Evolutionary conservation across 2,113 vertebrate species (phyloP), one percentile per base, ranked within the genome.

Genomic region (Passer domesticus): DNA sequence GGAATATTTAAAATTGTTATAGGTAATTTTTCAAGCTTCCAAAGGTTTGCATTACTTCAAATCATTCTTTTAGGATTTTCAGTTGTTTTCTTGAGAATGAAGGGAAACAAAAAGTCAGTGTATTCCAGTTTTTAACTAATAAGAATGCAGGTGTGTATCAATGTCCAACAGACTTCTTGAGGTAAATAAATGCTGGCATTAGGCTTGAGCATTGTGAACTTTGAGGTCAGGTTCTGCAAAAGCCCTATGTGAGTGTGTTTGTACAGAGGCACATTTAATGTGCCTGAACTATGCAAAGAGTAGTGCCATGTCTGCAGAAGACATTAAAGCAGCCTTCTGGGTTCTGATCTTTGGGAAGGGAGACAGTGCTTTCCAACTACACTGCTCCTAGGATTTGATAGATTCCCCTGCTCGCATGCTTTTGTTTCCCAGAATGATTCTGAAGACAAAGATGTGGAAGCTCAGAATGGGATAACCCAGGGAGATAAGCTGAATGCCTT

Each of bases 401-500:
- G 43, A 89, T 89, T 85, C 62, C 23, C 39, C 74, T 81, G 23
- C 44, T 79, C 83, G 28, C 37, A 18, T 59, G 2, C 52, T 78
- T 94, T 16, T 41, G 11, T 95, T 93, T 84, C 67, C 56, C 97
- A 99, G 99, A 96, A 92, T 39, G 98, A 98, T 87, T 91, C 87
- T 35, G 97, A 98, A 74, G 98, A 99, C 6, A 94, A 98, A 24
- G 96, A 95, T 20, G 66, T 90, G 78, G 98, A 98, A 89, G 50
- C 88, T 69, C 97, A 96, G 94, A 97, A 93, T 60, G 96, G 77
- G 33, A 86, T 99, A 93, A 99, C 99, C 1, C 99, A 99, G 95
- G 99, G 99, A 97, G 99, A 99, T 97, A 99, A 99, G 97, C 98
- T 99, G 35, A 98, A 99, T 97, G 99, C 99, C 97, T 98, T 99